Evolutionary conservation across 2,113 vertebrate species (phyloP).

Genomic region (Upupa epops): DNA sequence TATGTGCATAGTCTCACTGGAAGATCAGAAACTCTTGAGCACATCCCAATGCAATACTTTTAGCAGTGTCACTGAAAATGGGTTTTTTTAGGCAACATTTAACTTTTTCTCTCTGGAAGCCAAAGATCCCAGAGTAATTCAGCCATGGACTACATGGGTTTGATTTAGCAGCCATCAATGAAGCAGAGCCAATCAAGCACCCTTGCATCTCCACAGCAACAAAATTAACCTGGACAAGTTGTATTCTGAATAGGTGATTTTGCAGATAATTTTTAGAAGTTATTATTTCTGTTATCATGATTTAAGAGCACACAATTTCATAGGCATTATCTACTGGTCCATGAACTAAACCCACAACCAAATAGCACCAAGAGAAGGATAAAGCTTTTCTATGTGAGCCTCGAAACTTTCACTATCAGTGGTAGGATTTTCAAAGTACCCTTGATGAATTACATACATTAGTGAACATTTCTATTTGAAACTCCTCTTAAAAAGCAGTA

Average conservation of each 20-base stretch:
- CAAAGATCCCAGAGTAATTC: background rate
- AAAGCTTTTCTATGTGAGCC: background rate
- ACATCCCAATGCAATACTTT: background rate
- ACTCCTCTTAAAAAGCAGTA: background rate
- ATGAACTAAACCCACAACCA: background rate
- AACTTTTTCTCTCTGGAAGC: slow-evolving; percentile 12
- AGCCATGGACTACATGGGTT: background rate
- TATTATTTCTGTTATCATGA: background rate
- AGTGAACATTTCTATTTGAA: background rate
- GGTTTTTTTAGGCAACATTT: background rate
- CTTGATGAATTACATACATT: background rate
- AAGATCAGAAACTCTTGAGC: background rate
- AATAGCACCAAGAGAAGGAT: background rate
- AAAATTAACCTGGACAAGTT: background rate
- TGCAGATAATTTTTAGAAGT: background rate
- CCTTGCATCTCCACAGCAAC: slow-evolving; percentile 23
- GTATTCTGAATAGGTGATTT: background rate
- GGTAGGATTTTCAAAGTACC: background rate
- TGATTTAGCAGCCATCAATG: background rate
- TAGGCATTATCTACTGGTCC: background rate
- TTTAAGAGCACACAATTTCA: background rate
- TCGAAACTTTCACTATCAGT: background rate
- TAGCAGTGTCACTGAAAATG: background rate
- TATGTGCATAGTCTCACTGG: background rate
- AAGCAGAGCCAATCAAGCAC: background rate